Percentiles rank a stretch among this genome's conserved stretches.
These are phyloP conservation scores for Macrotus californicus DNA, from an alignment of 2,113 vertebrate species.

Conservation along the genomic window DNA sequence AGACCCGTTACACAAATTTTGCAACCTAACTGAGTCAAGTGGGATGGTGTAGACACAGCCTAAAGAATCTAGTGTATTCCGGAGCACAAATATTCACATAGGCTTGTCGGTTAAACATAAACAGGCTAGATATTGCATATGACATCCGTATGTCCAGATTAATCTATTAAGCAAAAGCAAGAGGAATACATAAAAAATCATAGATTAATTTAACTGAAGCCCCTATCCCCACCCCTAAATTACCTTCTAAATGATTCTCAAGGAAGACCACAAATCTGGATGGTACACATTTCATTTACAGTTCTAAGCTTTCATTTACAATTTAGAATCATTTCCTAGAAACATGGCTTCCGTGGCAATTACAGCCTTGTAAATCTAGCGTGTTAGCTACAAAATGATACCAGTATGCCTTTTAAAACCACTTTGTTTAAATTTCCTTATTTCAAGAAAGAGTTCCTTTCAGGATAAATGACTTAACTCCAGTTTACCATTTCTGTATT, in stretches of 20 bases:
- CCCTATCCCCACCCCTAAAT: background rate
- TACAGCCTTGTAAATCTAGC: background rate
- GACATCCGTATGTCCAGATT: background rate
- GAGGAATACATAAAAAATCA: background rate
- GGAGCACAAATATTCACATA: conserved; percentile 67
- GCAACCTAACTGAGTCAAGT: conserved; percentile 85
- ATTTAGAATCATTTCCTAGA: background rate
- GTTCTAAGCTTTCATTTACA: background rate
- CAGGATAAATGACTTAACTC: background rate
- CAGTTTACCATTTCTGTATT: background rate
- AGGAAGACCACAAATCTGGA: background rate
- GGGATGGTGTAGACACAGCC: conserved; percentile 88
- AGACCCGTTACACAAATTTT: conserved; percentile 63
- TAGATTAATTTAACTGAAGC: background rate
- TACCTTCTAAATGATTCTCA: background rate
- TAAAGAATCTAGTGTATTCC: conserved; percentile 87
- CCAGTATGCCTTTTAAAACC: background rate
- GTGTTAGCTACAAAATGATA: background rate
- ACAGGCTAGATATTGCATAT: background rate
- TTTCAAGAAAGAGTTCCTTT: background rate
- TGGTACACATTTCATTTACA: background rate
- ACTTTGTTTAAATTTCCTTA: background rate
- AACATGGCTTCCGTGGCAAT: background rate
- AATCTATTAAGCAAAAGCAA: background rate
- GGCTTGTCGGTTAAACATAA: background rate